Evolutionary conservation across 1,140 invertebrate genomes (phyloP), one percentile per base, ranked within the genome.

Genomic region (Micrasema minimum): DNA sequence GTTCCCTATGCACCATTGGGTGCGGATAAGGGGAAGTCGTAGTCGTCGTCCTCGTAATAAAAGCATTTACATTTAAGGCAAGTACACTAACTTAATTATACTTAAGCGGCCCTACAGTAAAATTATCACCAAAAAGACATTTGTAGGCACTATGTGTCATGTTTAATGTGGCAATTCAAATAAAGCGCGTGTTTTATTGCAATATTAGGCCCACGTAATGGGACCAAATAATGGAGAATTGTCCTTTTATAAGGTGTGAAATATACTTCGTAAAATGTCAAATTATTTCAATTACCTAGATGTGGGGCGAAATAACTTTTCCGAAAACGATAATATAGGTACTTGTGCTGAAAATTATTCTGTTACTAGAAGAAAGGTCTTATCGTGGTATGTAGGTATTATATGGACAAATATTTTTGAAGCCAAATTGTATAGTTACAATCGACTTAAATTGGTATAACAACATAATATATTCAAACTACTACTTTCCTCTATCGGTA

Each of bases 151-250:
- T 14, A 35, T 43, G 50, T 23, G 66, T 55, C 62, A 50, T 48
- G 62, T 50, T 18, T 65, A 50, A 50, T 65, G 16, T 43, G 18
- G 48, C 43, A 65, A 65, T 65, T 65, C 12, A 65, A 31, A 50
- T 26, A 31, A 50, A 65, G 26, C 31, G 48, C 14, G 14, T 65
- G 43, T 38, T 50, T 46, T 23, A 50, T 50, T 26, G 62, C 45
- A 10, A 26, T 31, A 37, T n/a, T 31, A 59, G 26, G 9, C 14
- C 3, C 20, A 26, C 14, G 9, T 26, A 31, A 11, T 55, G 38
- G 18, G 38, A 14, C 18, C n/a, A 62, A 41, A 23, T n/a, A 9
- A 46, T 10, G 12, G 12, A 22, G 9, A 26, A 64, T 18, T 26
- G 38, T 26, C 41, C n/a, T 16, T 37, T 16, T 57, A n/a, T 37